Conservation (phyloP, 2,113 vertebrate genomes). For the Antechinus flavipes region DNA sequence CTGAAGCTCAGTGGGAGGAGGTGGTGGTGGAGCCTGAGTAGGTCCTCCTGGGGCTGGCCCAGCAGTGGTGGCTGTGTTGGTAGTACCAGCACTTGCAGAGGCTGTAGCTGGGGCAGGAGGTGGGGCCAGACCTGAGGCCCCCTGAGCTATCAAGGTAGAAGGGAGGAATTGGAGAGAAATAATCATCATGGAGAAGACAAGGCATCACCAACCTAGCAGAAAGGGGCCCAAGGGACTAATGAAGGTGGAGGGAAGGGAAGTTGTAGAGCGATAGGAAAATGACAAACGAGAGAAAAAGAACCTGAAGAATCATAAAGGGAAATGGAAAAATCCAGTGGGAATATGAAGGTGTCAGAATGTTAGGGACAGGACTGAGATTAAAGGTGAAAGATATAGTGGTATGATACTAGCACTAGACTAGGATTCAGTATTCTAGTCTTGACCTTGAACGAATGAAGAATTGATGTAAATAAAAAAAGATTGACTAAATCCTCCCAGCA, state of each 20-base stretch:
- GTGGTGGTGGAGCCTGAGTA: slow-evolving; percentile 79
- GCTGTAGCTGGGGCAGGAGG: slow-evolving; percentile 78
- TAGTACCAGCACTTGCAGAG: slow-evolving; percentile 82
- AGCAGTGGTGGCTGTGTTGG: slow-evolving; percentile 84
- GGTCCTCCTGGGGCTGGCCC: slow-evolving; percentile 77
- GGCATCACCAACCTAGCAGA: not conserved
- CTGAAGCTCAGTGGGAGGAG: slow-evolving; percentile 85
- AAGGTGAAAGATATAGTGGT: not conserved
- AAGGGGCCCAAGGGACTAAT: not conserved
- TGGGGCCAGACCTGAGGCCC: slow-evolving; percentile 74
- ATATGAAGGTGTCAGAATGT: not conserved
- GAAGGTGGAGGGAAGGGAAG: accelerated
- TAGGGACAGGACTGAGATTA: not conserved
- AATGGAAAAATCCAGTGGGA: accelerated
- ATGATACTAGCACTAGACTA: not conserved
- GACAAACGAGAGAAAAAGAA: not conserved
- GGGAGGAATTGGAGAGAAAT: not conserved
- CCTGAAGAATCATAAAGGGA: not conserved
- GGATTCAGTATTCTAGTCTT: not conserved
- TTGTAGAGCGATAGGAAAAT: not conserved
- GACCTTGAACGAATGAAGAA: not conserved
- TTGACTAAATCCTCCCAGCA: not conserved
- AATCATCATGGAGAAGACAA: not conserved
- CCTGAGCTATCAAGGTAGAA: slow-evolving; percentile 71
- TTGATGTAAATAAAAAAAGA: not conserved